These are phyloP conservation scores for Oxystoma pomonae DNA, from an alignment of 2,888 invertebrate species.

Conservation along the genomic window DNA sequence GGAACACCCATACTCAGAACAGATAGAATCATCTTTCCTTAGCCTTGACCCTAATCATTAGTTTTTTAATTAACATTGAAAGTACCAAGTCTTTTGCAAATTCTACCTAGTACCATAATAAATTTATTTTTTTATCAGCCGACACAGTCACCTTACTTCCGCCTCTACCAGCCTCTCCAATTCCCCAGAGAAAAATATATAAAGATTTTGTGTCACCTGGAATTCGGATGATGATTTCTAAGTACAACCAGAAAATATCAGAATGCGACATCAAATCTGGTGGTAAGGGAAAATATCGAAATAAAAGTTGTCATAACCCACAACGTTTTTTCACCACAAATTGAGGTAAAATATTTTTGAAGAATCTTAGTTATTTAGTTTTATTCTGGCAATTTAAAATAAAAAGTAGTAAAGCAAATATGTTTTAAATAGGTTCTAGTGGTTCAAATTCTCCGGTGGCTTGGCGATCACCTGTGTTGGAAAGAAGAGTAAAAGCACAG, in stretches of 20 bases:
- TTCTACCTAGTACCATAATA: too few species aligned
- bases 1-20: too few species aligned
- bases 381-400: too few species aligned
- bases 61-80: too few species aligned
- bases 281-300: neutral
- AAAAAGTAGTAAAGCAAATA: too few species aligned
- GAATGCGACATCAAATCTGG: conserved; percentile 49
- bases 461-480: conserved; percentile 60
- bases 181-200: conserved; percentile 51
- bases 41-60: too few species aligned
- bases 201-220: conserved; percentile 69
- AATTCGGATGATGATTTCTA: conserved; percentile 66
- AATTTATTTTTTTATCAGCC: neutral
- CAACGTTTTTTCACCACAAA: too few species aligned
- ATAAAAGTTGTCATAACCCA: too few species aligned
- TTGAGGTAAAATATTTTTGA: too few species aligned
- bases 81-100: too few species aligned
- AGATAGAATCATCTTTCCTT: too few species aligned
- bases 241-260: conserved; percentile 63
- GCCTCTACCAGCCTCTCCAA: conserved; percentile 59
- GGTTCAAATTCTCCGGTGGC: conserved; percentile 62
- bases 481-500: conserved; percentile 55
- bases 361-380: too few species aligned
- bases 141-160: conserved; percentile 33
- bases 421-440: conserved; percentile 47